These are phyloP conservation scores for Oligia strigilis DNA, from an alignment of 2,888 invertebrate species.

Conservation along the genomic window DNA sequence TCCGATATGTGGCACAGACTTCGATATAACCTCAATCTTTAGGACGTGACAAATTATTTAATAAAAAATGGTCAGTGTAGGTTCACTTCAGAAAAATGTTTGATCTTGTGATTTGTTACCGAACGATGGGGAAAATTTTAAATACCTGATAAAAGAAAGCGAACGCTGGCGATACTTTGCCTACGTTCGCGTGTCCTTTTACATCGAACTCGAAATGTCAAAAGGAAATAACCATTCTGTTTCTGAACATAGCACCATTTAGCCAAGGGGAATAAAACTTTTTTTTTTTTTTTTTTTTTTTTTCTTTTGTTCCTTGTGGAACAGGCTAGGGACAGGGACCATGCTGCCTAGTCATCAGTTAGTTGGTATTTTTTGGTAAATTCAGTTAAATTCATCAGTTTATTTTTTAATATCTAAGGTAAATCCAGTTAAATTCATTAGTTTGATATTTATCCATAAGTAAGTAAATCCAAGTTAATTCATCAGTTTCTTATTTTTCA, in stretches of 20 bases:
- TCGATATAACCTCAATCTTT: conserved; percentile 84
- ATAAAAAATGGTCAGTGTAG: conserved; percentile 45
- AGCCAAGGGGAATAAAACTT: conserved; percentile 52
- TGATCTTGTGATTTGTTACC: conserved; percentile 29
- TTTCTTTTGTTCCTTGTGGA: too few relatives aligned
- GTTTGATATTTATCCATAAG: too few relatives aligned
- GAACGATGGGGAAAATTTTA: conserved; percentile 54
- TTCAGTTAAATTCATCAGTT: too few relatives aligned
- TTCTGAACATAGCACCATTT: conserved; percentile 66
- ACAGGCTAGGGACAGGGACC: too few relatives aligned
- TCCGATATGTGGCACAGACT: conserved; percentile 83
- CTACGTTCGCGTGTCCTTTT: conserved; percentile 89
- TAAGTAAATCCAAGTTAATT: too few relatives aligned
- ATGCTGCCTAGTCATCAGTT: too few relatives aligned
- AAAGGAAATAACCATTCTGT: conserved; percentile 78
- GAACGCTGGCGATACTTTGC: conserved; percentile 86
- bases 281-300: too few relatives aligned
- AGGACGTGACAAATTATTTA: conserved; percentile 67
- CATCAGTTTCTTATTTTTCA: too few relatives aligned
- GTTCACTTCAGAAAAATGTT: conserved; percentile 41
- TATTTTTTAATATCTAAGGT: too few relatives aligned
- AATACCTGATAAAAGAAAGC: conserved; percentile 85
- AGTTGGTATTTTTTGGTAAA: too few relatives aligned
- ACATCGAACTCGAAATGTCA: conserved; percentile 85
- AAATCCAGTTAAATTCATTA: too few relatives aligned